Evolutionary conservation across 2,797 vertebrate genomes (phyloP).

Genomic region (Mus caroli): DNA sequence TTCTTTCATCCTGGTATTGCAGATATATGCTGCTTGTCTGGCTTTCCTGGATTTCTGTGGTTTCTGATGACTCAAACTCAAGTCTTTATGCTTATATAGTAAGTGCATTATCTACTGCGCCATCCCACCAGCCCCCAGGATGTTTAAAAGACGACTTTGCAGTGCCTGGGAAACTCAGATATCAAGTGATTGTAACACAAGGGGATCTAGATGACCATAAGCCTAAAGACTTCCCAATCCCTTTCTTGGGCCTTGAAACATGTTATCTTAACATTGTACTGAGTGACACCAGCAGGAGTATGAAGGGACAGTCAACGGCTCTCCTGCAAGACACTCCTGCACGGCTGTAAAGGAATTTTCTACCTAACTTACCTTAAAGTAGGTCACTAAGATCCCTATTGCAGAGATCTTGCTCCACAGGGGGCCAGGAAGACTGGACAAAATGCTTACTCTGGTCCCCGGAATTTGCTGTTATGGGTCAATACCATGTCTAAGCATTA

Average conservation of each 20-base stretch:
- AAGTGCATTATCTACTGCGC: not conserved
- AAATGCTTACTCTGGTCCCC: not conserved
- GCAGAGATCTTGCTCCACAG: not conserved
- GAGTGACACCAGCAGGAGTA: not conserved
- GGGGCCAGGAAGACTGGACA: not conserved
- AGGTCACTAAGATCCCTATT: not conserved
- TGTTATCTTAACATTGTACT: not conserved
- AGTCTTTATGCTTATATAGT: not conserved
- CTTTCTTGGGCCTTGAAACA: not conserved
- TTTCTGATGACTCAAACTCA: not conserved
- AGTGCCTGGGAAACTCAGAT: not conserved
- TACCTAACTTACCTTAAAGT: not conserved
- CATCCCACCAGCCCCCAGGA: no score
- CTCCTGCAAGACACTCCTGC: not conserved
- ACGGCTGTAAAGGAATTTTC: not conserved
- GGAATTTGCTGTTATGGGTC: not conserved
- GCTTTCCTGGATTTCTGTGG: not conserved
- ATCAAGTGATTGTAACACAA: slow-evolving; percentile 15
- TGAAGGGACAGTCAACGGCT: not conserved
- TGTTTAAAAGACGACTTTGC: not conserved
- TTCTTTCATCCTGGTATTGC: no score
- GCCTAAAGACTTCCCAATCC: not conserved
- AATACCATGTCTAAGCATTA: not conserved
- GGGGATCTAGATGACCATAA: slow-evolving; percentile 11
- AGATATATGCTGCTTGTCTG: not conserved